phyloP scores from a whole-genome alignment of 2,113 vertebrate species.

The Hipposideros armiger region DNA sequence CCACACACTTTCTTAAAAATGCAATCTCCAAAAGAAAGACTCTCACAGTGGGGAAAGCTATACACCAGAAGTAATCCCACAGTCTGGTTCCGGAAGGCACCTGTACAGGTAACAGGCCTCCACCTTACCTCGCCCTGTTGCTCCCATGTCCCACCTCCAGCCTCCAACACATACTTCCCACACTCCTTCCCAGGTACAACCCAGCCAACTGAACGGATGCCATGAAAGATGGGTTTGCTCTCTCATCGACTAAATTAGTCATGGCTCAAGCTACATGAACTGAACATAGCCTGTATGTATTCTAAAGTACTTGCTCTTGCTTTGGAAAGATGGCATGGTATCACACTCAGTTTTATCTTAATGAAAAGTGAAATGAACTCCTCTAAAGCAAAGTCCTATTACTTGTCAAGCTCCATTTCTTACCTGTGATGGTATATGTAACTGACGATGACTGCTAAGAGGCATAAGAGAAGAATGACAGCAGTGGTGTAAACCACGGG shows the following conservation, averaged over 20 bases:
- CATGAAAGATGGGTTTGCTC: neutral
- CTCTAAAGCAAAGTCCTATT: neutral
- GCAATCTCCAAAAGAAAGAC: neutral
- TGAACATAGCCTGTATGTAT: neutral
- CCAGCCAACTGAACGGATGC: too few species aligned
- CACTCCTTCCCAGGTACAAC: neutral
- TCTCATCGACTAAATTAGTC: neutral
- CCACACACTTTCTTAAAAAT: slow-evolving; percentile 35
- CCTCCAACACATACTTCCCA: neutral
- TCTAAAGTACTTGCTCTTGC: neutral
- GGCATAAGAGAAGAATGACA: slow-evolving; percentile 91
- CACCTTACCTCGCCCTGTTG: too few species aligned
- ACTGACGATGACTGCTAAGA: slow-evolving; percentile 92
- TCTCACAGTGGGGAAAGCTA: neutral
- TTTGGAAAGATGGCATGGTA: neutral
- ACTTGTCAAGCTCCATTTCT: neutral
- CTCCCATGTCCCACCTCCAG: neutral
- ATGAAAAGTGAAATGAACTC: neutral
- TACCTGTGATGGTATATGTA: slow-evolving; percentile 97
- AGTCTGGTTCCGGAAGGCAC: neutral
- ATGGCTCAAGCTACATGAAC: neutral
- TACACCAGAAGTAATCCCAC: neutral
- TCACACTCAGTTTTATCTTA: neutral
- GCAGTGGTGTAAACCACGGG: slow-evolving; percentile 95
- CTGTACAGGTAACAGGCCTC: neutral